Evolutionary conservation across 2,888 invertebrate genomes (phyloP), one percentile per base, ranked within the genome.

Genomic region (Alsophila aescularia): DNA sequence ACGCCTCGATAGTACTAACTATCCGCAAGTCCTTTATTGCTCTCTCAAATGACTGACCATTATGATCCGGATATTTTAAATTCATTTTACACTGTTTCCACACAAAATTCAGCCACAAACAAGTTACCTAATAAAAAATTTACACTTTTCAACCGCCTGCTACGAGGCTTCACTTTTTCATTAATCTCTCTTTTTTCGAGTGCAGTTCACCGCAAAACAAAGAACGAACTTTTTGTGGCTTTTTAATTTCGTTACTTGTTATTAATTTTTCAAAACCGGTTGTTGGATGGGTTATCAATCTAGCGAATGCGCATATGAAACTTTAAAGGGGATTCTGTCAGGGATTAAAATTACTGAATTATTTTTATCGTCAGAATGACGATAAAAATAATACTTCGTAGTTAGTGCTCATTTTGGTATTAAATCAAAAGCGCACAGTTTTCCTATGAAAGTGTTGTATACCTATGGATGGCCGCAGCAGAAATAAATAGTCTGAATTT

Each of bases 111-210:
- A 29, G 15, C 41, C 41, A 43, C 55, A 58, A 56, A 41, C 45
- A 43, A 54, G 52, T 52, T 42, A 39, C 35, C 14, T 49, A 43
- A 58, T 62, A 59, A 62, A 61, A 65, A 59, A 65, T 62, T 58
- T 37, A 62, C 55, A 48, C 51, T 43, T 47, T 47, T 45, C 53
- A 50, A 36, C 52, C 45, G 44, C 39, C 39, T 47, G 51, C 32
- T 40, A 44, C 32, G 49, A 44, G 52, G 34, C 55, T 47, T 56
- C 47, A 53, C 52, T 60, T 64, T 58, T 64, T 61, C 52, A 58
- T 56, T 51, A 37, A 36, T 36, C 12, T 45, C 32, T 43, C 44
- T 48, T 58, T 60, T 62, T 53, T 54, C 49, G 51, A 56, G 54
- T 58, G 60, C 58, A 60, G 36, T 40, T 52, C 27, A 56, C 51